Conservation (phyloP, 1,140 invertebrate genomes). For the Polyergus mexicanus region DNA sequence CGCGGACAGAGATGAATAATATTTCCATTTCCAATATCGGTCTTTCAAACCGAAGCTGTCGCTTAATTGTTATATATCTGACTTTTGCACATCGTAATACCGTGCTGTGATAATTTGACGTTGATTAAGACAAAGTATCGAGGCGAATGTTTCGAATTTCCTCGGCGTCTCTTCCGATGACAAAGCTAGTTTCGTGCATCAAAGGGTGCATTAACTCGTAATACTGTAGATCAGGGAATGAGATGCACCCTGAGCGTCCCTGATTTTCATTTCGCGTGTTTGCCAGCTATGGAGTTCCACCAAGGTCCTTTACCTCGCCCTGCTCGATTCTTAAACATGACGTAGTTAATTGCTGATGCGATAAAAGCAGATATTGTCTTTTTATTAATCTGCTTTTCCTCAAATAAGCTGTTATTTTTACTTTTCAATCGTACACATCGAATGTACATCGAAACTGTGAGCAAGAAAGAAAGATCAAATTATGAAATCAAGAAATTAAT, state of each 20-base stretch:
- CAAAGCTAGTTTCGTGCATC: conserved; percentile 62
- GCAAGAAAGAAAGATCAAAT: background rate
- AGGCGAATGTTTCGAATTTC: conserved; percentile 56
- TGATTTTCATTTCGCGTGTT: conserved; percentile 79
- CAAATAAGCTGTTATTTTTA: conserved; percentile 6
- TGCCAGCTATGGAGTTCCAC: conserved; percentile 48
- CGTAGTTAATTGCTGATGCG: conserved; percentile 63
- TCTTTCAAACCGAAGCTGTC: conserved; percentile 24
- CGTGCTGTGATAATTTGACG: conserved; percentile 41
- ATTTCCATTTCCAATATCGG: background rate
- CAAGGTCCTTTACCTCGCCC: conserved; percentile 60
- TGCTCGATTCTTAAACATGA: conserved; percentile 64
- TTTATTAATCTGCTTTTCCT: background rate
- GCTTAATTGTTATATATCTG: conserved; percentile 52
- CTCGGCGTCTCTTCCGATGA: conserved; percentile 57
- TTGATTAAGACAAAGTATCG: conserved; percentile 62
- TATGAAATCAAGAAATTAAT: background rate
- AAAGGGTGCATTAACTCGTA: conserved; percentile 62
- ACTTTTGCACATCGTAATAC: conserved; percentile 34
- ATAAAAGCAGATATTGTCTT: conserved; percentile 36
- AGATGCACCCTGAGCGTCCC: conserved; percentile 70
- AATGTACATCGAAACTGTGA: background rate
- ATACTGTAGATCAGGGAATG: conserved; percentile 69
- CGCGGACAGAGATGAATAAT: background rate
- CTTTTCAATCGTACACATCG: background rate